Percentiles rank a stretch among this genome's conserved stretches.
These are phyloP conservation scores for Lethenteron reissneri DNA, from an alignment of 2,113 vertebrate species.

Conservation along the genomic window DNA sequence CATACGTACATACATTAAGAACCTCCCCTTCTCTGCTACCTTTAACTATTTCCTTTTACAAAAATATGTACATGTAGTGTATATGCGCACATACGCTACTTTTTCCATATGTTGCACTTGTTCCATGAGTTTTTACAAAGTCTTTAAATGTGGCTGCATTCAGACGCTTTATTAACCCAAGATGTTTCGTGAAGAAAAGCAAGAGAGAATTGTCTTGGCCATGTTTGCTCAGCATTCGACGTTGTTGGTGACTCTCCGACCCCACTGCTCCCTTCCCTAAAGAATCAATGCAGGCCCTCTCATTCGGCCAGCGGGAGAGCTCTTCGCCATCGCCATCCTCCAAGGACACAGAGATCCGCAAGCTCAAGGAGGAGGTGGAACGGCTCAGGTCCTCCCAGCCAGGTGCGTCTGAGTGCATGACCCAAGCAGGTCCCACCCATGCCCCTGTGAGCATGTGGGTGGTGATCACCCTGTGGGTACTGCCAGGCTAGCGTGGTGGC, in stretches of 20 bases:
- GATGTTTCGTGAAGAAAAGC: background rate
- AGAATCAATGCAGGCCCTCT: conserved; percentile 83
- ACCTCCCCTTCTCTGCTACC: no score
- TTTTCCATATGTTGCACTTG: no score
- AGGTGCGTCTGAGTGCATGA: conserved; percentile 24
- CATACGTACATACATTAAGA: no score
- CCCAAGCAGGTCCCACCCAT: no score
- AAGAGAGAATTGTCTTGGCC: background rate
- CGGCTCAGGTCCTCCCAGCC: conserved; percentile 66
- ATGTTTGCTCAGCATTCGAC: background rate
- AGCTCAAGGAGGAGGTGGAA: conserved; percentile 78
- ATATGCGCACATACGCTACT: no score
- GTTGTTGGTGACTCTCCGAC: background rate
- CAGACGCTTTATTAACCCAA: background rate
- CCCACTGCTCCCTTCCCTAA: conserved; percentile 9
- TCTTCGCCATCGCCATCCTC: conserved; percentile 30
- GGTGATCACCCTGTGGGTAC: no score
- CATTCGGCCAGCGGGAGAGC: conserved; percentile 56
- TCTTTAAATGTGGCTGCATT: no score
- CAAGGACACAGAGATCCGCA: conserved; percentile 80
- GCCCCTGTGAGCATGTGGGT: no score
- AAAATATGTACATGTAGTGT: no score
- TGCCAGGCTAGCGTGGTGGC: no score
- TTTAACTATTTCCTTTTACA: no score
- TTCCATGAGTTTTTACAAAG: no score